phyloP scores from a whole-genome alignment of 2,797 vertebrate genomes.

The Sciurus carolinensis region DNA sequence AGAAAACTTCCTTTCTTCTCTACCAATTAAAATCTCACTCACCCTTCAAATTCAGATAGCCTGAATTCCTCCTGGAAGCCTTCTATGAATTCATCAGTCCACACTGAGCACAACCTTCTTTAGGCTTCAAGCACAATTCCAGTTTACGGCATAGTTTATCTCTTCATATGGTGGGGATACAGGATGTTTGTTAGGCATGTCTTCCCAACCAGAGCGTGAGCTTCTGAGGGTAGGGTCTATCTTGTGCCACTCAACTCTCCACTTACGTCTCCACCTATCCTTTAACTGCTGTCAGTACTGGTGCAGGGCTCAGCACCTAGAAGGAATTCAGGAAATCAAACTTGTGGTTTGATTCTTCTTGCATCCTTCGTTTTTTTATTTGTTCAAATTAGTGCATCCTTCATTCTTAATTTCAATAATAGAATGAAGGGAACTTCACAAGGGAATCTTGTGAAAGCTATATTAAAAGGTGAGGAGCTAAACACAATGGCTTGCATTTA shows the following conservation, averaged over 20 bases:
- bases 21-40: neutral
- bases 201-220: constrained; percentile 6
- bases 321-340: constrained; percentile 41
- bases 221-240: constrained; percentile 42
- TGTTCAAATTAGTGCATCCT: too few species aligned
- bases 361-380: neutral
- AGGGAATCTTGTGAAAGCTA: constrained; percentile 32
- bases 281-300: constrained; percentile 20
- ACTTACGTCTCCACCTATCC: neutral
- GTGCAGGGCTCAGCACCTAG: neutral
- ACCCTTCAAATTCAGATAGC: neutral
- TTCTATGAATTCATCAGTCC: constrained; percentile 1
- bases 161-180: neutral
- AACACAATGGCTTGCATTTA: constrained; percentile 20
- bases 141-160: neutral
- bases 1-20: constrained; percentile 19
- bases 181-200: neutral
- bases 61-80: neutral
- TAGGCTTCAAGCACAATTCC: neutral
- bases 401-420: neutral
- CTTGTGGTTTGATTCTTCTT: constrained; percentile 43
- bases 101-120: constrained; percentile 5
- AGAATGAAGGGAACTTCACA: constrained; percentile 20
- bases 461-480: constrained; percentile 7
- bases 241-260: neutral